Evolutionary conservation across 1,140 invertebrate species (phyloP), one percentile per base, ranked within the genome.

Genomic region (Wasmannia auropunctata): DNA sequence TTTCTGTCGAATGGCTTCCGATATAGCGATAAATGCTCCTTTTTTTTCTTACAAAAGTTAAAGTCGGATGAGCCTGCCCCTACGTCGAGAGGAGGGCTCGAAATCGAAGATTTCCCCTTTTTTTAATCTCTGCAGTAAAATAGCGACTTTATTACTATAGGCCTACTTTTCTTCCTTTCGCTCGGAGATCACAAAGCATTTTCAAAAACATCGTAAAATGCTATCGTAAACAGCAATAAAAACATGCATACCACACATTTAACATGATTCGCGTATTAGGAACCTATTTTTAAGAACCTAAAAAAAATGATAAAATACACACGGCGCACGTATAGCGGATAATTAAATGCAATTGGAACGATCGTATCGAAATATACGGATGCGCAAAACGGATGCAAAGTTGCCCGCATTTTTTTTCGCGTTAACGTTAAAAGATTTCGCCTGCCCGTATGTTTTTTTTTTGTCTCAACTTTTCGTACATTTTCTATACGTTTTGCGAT

Each of bases 131-230:
- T 83, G 74, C 83, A 87, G 84, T 87, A 90, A 92, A 86, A 88
- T 86, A 91, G 70, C 70, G 69, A 76, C 86, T 91, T 91, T 87
- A 40, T 87, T 72, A 40, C 87, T 94, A 80, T 80, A 94, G 93
- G 93, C 94, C 93, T 92, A 91, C 58, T 79, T n/a, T n/a, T 80
- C 31, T 49, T 65, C 86, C 90, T 90, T 88, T 84, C 77, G 86
- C 84, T 87, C 70, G 76, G 91, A 94, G 92, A 93, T 94, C 92
- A 88, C 91, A 89, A 93, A 94, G 93, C 93, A 94, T 94, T 94
- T 94, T 94, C 93, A 94, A 89, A 94, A 94, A 94, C 92, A 93
- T 93, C 92, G 62, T 90, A 80, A 88, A 86, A 79, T 54, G 87
- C 25, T 86, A 88, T n/a, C n/a, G n/a, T n/a, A n/a, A n/a, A n/a